Conservation (phyloP, 64 coral and sea anemone genomes). For the Platygyra sinensis region DNA sequence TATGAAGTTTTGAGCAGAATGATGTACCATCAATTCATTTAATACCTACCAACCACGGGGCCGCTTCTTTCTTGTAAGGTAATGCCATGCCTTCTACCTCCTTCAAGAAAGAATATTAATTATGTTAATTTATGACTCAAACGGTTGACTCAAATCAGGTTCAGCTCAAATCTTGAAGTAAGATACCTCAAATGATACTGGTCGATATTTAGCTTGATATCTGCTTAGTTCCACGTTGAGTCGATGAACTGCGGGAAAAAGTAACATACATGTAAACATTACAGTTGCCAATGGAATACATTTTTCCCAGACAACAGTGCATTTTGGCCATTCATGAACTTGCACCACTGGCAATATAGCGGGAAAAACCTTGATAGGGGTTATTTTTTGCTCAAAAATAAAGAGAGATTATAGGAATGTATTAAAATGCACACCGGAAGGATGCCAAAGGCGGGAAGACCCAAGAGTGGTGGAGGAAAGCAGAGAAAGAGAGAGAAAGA, state of each 20-base stretch:
- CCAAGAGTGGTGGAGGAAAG: too few relatives aligned
- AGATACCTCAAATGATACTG: conserved; percentile 80
- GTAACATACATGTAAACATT: not conserved
- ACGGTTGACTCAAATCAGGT: not conserved
- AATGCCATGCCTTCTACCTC: conserved; percentile 66
- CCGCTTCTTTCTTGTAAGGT: conserved; percentile 46
- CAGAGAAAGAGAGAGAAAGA: too few relatives aligned
- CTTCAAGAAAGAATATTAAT: conserved; percentile 5
- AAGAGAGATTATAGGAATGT: too few relatives aligned
- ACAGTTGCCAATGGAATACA: not conserved
- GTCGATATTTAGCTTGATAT: conserved; percentile 89
- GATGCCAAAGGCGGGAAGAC: too few relatives aligned
- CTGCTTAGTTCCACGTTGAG: conserved; percentile 93
- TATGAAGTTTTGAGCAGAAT: too few relatives aligned
- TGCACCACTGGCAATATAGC: too few relatives aligned
- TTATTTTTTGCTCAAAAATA: too few relatives aligned
- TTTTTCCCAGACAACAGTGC: not conserved
- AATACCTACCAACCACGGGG: conserved; percentile 85
- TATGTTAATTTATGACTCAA: not conserved
- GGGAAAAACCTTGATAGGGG: too few relatives aligned
- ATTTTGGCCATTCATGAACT: too few relatives aligned
- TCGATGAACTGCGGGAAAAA: conserved; percentile 54
- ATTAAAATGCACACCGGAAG: too few relatives aligned
- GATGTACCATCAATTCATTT: not conserved
- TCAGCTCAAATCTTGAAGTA: too few relatives aligned